Evolutionary conservation across 2,797 vertebrate genomes (phyloP), one percentile per base, ranked within the genome.

Genomic region (Lemur catta): DNA sequence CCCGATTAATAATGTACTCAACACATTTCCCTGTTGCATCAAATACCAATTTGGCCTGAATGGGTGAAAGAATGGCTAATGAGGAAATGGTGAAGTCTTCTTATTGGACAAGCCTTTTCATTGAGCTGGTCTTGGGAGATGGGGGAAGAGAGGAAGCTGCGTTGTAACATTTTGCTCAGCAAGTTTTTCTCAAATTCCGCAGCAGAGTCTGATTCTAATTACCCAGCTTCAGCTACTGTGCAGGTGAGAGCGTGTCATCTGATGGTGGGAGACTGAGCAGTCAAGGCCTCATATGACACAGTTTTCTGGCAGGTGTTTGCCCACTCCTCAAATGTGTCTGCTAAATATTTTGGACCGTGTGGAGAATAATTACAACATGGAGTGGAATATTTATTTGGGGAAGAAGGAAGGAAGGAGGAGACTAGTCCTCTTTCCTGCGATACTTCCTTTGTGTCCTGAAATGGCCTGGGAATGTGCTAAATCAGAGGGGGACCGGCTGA

Each of bases 1-100:
- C 94, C 97, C 98, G 98, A 99, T 98, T 98, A 98, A 99, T 99
- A 97, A 98, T 2, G 84, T 63, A 94, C 93, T 98, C 97, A 97
- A 93, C 97, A 97, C 71, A 35, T 97, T 98, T 97, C n/a, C 46
- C 84, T 84, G 85, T 97, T 97, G 96, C 97, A 97, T 98, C 97
- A 97, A 97, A 97, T 96, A 97, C 43, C 96, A 84, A 92, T 98
- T 98, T 98, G 93, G 89, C 75, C 17, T 67, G 74, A 97, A 98
- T 97, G 96, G 93, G 87, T 95, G 95, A 97, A 97, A 97, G 92
- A 96, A 96, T 95, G 95, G 88, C 88, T 97, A 96, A 98, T 98
- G 95, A 97, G 89, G 41, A 88, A 84, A 91, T 84, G 95, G 95
- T 93, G 81, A 59, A 91, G 93, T 97, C 92, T 92, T 84, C 91